Percentiles rank a stretch among this genome's conserved stretches.
Conservation (phyloP, 2,797 vertebrate species). For the Propithecus perrieri region DNA sequence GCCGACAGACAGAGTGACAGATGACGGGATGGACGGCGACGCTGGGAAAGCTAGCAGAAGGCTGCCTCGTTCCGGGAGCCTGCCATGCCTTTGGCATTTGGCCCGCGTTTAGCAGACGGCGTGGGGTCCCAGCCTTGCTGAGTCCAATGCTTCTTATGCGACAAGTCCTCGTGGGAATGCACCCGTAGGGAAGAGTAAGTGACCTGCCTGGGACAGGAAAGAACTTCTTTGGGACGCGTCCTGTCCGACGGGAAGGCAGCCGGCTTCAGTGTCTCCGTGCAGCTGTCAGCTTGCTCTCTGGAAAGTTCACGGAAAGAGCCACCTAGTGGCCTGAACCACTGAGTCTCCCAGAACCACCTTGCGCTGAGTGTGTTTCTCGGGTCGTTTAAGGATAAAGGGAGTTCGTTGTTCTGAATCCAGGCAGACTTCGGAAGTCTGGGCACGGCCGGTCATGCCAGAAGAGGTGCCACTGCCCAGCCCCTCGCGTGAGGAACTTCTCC, state of each 20-base stretch:
- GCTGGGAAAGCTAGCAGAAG: background rate
- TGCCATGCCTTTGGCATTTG: background rate
- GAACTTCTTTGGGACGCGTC: background rate
- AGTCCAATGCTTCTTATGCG: background rate
- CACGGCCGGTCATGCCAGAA: background rate
- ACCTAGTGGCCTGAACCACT: background rate
- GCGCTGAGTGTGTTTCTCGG: background rate
- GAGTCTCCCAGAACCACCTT: background rate
- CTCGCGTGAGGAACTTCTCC: background rate
- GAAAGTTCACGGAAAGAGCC: background rate
- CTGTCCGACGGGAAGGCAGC: background rate
- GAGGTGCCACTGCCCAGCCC: background rate
- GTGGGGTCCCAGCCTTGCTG: background rate
- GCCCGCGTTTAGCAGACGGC: background rate
- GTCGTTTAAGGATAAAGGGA: background rate
- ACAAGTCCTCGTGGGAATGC: background rate
- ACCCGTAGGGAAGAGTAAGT: background rate
- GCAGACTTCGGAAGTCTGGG: background rate
- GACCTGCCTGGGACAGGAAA: accelerated
- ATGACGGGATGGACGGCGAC: background rate
- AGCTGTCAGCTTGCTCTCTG: background rate
- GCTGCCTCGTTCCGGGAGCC: accelerated
- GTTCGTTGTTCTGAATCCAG: background rate
- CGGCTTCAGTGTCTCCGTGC: background rate
- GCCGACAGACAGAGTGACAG: accelerated